Percentiles rank a stretch among this genome's conserved stretches.
Conservation (phyloP, 2,797 vertebrate genomes). For the Chromis chromis region DNA sequence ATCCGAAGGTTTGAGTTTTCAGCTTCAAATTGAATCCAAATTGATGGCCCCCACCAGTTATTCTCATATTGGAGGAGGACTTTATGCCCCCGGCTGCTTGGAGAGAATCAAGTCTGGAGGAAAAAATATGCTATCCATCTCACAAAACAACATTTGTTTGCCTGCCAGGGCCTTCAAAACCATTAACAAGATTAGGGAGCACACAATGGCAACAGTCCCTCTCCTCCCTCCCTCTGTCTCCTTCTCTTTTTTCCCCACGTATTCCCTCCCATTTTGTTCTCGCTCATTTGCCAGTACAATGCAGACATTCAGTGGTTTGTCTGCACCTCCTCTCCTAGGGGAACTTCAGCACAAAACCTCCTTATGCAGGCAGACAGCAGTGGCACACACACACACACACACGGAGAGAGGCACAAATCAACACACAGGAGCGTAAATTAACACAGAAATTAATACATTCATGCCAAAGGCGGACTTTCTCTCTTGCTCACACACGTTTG, state of each 20-base stretch:
- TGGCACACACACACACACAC: background rate
- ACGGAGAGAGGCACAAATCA: constrained; percentile 9
- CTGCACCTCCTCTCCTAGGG: constrained; percentile 68
- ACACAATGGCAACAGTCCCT: constrained; percentile 75
- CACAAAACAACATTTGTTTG: constrained; percentile 80
- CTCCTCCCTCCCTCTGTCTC: constrained; percentile 54
- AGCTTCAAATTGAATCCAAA: constrained; percentile 41
- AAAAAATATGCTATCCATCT: constrained; percentile 70
- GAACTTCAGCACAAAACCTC: constrained; percentile 61
- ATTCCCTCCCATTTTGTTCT: constrained; percentile 79
- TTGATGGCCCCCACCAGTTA: constrained; percentile 26
- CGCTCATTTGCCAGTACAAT: constrained; percentile 89
- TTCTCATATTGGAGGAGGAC: constrained; percentile 43
- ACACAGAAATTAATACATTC: constrained; percentile 55
- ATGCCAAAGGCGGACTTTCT: constrained; percentile 24
- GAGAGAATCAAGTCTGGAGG: constrained; percentile 61
- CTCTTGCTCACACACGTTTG: background rate
- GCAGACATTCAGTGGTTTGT: constrained; percentile 77
- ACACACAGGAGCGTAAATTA: constrained; percentile 45
- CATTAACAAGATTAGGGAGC: constrained; percentile 83
- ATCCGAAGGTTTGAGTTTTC: constrained; percentile 40
- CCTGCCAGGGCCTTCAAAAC: constrained; percentile 79
- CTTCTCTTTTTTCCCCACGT: constrained; percentile 25
- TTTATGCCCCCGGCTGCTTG: constrained; percentile 45
- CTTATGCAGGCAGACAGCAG: constrained; percentile 45